phyloP scores from a whole-genome alignment of 1,140 invertebrate species.

The Hylyphantes graminicola region DNA sequence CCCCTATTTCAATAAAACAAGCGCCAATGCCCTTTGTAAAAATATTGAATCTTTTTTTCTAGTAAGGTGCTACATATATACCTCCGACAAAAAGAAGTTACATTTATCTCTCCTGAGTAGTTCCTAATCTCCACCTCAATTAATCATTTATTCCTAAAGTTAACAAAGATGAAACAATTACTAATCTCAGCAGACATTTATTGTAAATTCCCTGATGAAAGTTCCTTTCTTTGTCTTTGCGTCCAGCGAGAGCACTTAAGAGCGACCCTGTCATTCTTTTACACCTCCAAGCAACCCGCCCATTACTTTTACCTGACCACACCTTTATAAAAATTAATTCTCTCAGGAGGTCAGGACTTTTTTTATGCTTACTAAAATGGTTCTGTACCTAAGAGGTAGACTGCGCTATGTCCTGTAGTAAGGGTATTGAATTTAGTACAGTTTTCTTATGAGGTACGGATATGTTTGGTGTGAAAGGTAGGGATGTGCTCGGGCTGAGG shows the following conservation, averaged over 20 bases:
- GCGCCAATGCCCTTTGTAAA: too few species aligned
- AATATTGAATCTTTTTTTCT: too few species aligned
- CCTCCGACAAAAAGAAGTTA: too few species aligned
- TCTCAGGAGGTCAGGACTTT: not conserved
- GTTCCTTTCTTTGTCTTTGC: not conserved
- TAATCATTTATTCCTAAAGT: not conserved
- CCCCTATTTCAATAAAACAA: too few species aligned
- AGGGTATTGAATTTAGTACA: too few species aligned
- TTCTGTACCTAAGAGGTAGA: too few species aligned
- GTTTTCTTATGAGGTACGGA: too few species aligned
- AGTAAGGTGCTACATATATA: too few species aligned
- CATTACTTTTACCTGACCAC: slow-evolving; percentile 41
- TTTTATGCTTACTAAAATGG: slow-evolving; percentile 29
- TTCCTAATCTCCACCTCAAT: not conserved
- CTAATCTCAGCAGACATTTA: not conserved
- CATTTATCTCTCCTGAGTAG: too few species aligned
- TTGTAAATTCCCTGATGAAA: slow-evolving; percentile 9
- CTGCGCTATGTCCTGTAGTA: too few species aligned
- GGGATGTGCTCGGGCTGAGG: too few species aligned
- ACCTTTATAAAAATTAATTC: slow-evolving; percentile 46
- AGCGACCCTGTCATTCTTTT: slow-evolving; percentile 10
- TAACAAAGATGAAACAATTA: not conserved
- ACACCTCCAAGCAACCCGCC: not conserved
- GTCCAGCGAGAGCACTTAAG: not conserved
- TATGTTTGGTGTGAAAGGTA: too few species aligned